Evolutionary conservation across 2,113 vertebrate genomes (phyloP).

Genomic region (Lepus americanus): DNA sequence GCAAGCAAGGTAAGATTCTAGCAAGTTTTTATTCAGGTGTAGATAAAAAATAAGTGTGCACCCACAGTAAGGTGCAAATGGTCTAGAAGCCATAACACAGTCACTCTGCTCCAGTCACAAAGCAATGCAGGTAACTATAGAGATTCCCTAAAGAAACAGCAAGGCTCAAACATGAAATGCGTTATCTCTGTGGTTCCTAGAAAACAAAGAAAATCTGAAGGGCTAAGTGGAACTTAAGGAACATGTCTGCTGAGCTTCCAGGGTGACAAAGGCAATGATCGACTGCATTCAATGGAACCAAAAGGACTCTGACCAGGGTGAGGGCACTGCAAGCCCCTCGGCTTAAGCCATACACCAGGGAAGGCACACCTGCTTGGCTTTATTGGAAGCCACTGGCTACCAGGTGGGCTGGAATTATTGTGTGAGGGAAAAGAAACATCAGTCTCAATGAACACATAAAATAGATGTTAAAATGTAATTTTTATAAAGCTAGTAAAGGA

Average conservation of each 20-base stretch:
- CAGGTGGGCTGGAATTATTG: neutral
- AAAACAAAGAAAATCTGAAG: slow-evolving; percentile 38
- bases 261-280: neutral
- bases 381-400: neutral
- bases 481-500: neutral
- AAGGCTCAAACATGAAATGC: slow-evolving; percentile 35
- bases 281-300: neutral
- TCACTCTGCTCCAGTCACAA: slow-evolving; percentile 25
- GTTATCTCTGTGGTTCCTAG: neutral
- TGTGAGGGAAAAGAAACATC: neutral
- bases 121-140: slow-evolving; percentile 4
- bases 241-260: neutral
- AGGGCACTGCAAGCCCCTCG: neutral
- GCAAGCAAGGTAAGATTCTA: slow-evolving; percentile 21
- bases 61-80: neutral
- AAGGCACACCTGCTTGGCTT: neutral
- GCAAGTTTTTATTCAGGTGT: neutral
- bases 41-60: slow-evolving; percentile 4
- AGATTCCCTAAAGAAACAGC: slow-evolving; percentile 34
- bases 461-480: slow-evolving; percentile 18
- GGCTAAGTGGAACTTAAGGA: neutral
- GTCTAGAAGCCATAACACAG: slow-evolving; percentile 8
- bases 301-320: neutral
- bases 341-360: neutral
- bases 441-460: neutral